Percentiles rank a stretch among this genome's conserved stretches.
Evolutionary conservation across 2,113 vertebrate genomes (phyloP).

Genomic region (Notechis scutatus): DNA sequence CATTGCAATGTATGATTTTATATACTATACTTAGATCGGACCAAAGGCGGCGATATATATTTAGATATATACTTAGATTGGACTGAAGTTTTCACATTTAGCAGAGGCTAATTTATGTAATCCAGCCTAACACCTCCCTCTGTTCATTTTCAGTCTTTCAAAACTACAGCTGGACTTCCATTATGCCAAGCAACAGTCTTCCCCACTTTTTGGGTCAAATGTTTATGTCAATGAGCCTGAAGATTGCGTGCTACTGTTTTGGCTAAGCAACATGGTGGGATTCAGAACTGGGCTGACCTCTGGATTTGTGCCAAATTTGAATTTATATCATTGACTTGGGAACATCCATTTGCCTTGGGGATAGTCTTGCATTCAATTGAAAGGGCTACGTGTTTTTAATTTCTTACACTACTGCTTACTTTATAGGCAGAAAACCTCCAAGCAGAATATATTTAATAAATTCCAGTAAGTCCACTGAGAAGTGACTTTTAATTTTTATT

Average conservation of each 20-base stretch:
- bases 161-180: not conserved
- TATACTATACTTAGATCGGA: too few species aligned
- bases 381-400: not conserved
- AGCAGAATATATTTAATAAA: not conserved
- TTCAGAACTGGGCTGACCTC: not conserved
- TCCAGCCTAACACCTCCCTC: not conserved
- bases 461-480: not conserved
- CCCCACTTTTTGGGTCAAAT: not conserved
- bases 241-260: not conserved
- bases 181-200: not conserved
- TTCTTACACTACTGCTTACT: not conserved
- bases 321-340: not conserved
- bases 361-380: not conserved
- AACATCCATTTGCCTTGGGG: not conserved
- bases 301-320: not conserved
- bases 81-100: not conserved
- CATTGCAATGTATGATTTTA: too few species aligned
- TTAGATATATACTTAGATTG: too few species aligned
- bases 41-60: too few species aligned
- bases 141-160: not conserved
- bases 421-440: not conserved
- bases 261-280: not conserved
- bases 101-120: not conserved
- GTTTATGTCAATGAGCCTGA: not conserved
- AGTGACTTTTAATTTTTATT: not conserved